Conservation (phyloP, 2,113 vertebrate species). For the Megaleporinus macrocephalus region DNA sequence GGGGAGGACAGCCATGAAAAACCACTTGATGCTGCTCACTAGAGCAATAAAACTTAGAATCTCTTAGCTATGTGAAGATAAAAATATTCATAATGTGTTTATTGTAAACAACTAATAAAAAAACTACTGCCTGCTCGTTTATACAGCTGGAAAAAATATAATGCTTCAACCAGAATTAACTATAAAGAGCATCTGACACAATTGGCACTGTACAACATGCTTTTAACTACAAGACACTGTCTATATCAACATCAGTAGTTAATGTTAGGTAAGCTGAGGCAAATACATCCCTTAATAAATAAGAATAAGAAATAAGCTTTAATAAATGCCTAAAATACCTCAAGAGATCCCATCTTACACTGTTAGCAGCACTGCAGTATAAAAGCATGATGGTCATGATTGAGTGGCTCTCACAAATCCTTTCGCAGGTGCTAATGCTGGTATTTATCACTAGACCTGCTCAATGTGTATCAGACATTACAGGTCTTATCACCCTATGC, state of each 20-base stretch:
- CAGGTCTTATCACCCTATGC: slow-evolving; percentile 16
- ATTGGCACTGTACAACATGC: too few species aligned
- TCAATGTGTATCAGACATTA: slow-evolving; percentile 16
- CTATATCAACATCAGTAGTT: background rate
- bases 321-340: background rate
- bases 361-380: background rate
- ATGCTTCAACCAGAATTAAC: background rate
- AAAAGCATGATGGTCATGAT: slow-evolving; percentile 15
- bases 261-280: background rate
- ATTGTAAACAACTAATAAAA: background rate
- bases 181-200: background rate
- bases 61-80: slow-evolving; percentile 5
- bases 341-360: background rate
- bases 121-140: background rate
- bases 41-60: background rate
- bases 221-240: background rate
- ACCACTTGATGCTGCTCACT: slow-evolving; percentile 18
- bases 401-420: slow-evolving; percentile 23
- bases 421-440: slow-evolving; percentile 22
- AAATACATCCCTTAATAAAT: background rate
- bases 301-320: background rate
- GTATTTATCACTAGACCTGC: slow-evolving; percentile 34
- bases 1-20: slow-evolving; percentile 16
- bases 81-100: slow-evolving; percentile 12
- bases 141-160: background rate